These are phyloP conservation scores for Plectrocnemia conspersa DNA, from an alignment of 1,140 invertebrate genomes.

Conservation along the genomic window DNA sequence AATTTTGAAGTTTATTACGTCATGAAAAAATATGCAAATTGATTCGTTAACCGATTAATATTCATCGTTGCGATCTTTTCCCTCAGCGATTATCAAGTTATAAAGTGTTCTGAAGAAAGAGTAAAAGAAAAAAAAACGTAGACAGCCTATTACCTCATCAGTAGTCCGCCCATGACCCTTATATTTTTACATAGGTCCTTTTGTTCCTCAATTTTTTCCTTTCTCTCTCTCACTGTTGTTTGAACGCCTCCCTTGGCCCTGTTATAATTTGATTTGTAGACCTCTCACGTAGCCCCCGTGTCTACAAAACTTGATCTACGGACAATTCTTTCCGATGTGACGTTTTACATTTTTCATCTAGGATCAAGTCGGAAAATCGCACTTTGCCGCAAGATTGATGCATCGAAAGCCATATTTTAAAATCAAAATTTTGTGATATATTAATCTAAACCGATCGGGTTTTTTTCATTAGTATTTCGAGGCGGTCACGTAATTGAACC, in stretches of 20 bases:
- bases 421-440: neutral
- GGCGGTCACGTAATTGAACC: neutral
- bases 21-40: too few relatives aligned
- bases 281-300: conserved; percentile 21
- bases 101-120: too few relatives aligned
- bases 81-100: too few relatives aligned
- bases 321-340: conserved; percentile 20
- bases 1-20: too few relatives aligned
- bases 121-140: too few relatives aligned
- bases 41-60: too few relatives aligned
- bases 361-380: neutral
- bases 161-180: conserved; percentile 4
- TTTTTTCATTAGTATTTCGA: neutral
- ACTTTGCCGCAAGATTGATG: neutral
- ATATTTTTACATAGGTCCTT: conserved; percentile 12
- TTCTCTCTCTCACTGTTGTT: conserved; percentile 9
- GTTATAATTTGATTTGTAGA: conserved; percentile 24
- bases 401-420: neutral
- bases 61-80: too few relatives aligned
- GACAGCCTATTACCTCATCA: too few relatives aligned
- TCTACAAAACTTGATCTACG: conserved; percentile 27
- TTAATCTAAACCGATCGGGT: neutral
- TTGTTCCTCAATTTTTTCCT: too few relatives aligned
- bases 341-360: conserved; percentile 20
- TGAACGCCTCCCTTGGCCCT: conserved; percentile 8